Percentiles rank a stretch among this genome's conserved stretches.
These are phyloP conservation scores for Meloidogyne exigua DNA, from an alignment of 1,140 invertebrate genomes.

Conservation along the genomic window DNA sequence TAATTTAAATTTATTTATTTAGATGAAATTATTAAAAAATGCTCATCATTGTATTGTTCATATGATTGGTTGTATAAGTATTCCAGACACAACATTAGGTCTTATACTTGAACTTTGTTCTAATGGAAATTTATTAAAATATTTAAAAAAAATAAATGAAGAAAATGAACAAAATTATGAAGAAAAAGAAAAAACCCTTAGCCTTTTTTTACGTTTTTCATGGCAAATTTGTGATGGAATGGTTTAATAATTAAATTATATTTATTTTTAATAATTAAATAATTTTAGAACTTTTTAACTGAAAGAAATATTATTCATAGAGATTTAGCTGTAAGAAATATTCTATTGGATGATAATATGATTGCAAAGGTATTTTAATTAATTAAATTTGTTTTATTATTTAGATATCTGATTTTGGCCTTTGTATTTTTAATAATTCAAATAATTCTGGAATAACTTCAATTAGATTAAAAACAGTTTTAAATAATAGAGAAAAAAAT, in stretches of 20 bases:
- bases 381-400: neutral
- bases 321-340: neutral
- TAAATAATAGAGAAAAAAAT: neutral
- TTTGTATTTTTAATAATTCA: neutral
- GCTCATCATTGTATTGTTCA: neutral
- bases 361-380: neutral
- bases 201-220: neutral
- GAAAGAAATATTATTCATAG: neutral
- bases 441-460: neutral
- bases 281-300: neutral
- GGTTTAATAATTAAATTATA: neutral
- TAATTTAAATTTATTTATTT: neutral
- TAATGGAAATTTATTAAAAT: neutral
- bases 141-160: neutral
- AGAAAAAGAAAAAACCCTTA: neutral
- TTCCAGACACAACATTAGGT: neutral
- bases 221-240: conserved; percentile 4
- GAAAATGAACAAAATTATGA: neutral
- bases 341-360: neutral
- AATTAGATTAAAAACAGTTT: neutral
- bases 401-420: neutral
- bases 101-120: conserved; percentile 2
- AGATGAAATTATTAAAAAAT: conserved; percentile 3
- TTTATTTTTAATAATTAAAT: neutral
- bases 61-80: conserved; percentile 1